A percentile compares a stretch with the other conserved stretches of the same genome.
Conservation (phyloP, 2,888 invertebrate species). For the Stenodema calcarata region DNA sequence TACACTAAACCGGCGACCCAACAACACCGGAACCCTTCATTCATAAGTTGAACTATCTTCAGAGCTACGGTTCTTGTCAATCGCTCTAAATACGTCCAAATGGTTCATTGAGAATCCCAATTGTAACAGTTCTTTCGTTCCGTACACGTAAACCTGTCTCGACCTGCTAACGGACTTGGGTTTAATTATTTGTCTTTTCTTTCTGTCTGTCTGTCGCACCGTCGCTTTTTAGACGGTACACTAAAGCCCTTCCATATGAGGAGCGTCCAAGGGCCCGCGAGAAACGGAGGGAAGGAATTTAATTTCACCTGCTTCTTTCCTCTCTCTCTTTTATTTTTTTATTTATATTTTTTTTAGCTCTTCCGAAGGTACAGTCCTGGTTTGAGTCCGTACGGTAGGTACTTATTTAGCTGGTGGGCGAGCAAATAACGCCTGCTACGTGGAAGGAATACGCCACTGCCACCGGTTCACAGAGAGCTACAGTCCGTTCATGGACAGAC, state of each 20-base stretch:
- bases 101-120: background rate
- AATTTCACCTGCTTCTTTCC: background rate
- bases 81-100: background rate
- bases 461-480: background rate
- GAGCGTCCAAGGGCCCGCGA: background rate
- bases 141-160: background rate
- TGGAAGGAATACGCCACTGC: constrained; percentile 18
- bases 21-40: no score
- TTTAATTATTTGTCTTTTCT: constrained; percentile 12
- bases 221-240: background rate
- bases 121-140: background rate
- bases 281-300: constrained; percentile 9
- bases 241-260: constrained; percentile 13
- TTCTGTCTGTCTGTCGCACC: background rate
- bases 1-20: no score
- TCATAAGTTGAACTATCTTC: no score
- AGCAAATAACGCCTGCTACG: constrained; percentile 42
- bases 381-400: background rate
- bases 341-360: background rate
- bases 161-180: background rate
- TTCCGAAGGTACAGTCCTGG: background rate
- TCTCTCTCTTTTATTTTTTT: no score
- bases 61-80: background rate
- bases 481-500: background rate
- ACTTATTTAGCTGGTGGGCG: constrained; percentile 45